phyloP scores from a whole-genome alignment of 2,113 vertebrate genomes.

The Aramus guarauna region DNA sequence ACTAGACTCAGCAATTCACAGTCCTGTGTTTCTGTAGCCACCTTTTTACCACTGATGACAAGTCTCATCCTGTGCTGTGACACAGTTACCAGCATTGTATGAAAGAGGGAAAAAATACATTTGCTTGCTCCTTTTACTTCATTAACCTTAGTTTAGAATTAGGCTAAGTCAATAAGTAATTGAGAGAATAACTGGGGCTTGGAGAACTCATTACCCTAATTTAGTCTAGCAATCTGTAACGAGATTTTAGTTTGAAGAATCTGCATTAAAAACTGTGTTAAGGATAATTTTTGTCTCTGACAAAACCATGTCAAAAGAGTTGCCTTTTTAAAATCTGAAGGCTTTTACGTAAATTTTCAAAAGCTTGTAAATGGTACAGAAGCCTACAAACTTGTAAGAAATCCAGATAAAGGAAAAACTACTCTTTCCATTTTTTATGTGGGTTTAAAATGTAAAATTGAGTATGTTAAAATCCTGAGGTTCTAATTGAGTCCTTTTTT shows the following conservation, averaged over 20 bases:
- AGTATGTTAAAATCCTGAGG: neutral
- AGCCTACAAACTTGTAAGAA: neutral
- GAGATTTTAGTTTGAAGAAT: neutral
- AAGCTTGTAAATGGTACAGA: neutral
- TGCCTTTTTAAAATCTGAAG: neutral
- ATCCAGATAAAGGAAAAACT: neutral
- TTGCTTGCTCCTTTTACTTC: neutral
- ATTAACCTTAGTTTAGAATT: conserved; percentile 4
- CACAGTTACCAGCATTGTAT: neutral
- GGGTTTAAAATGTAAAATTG: neutral
- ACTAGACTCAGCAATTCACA: neutral
- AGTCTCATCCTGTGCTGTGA: neutral
- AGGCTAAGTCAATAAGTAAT: conserved; percentile 5
- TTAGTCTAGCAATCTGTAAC: neutral
- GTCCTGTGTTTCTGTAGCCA: neutral
- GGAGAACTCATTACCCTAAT: conserved; percentile 2
- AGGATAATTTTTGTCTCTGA: neutral
- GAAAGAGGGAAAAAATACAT: neutral
- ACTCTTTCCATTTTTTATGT: neutral
- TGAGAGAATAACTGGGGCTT: neutral
- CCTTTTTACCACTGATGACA: neutral
- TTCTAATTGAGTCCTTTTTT: neutral
- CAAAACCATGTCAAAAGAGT: neutral
- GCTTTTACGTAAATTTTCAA: neutral
- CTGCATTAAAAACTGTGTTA: neutral